Evolutionary conservation across 2,888 invertebrate species (phyloP), one percentile per base, ranked within the genome.

Genomic region (Abrostola tripartita): DNA sequence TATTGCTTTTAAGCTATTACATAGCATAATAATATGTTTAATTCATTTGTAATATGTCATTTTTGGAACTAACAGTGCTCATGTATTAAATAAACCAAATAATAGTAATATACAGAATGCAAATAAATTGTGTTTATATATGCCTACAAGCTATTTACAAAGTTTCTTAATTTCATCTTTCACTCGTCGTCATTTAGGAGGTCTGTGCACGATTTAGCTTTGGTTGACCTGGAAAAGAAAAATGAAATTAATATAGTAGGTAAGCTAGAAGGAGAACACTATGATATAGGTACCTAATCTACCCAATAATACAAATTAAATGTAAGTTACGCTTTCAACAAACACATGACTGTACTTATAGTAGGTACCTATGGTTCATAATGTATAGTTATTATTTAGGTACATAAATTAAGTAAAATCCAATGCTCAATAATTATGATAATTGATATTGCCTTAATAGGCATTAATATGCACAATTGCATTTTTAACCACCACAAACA

Each of bases 181-280:
- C 88, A 95, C 80, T 95, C 92, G 74, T 96, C 96, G 78, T 95
- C 94, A 76, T 96, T 95, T 47, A 96, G 93, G 78, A 97, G 95
- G 91, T 96, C 96, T 85, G 96, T 96, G 90, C 97, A 97, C 68
- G 97, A 97, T 91, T 96, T 96, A 49, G 97, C 96, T 95, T 96
- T 97, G 87, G 95, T 94, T 72, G 95, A 93, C 88, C 97, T 97
- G 95, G 77, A 96, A 96, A 80, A 78, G 53, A 65, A 76, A 70
- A 71, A 8, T 7, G 5, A 52, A 12, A 49, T 36, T 49, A 35
- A 49, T 49, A 24, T 6, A 6, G n/a, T n/a, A n/a, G 44, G 6
- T 44, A 12, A 44, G 7, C n/a, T n/a, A 14, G 6, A n/a, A 44
- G 12, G 9, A 24, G 7, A 7, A 14, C 12, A 24, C 6, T 14